Conservation (phyloP, 2,888 invertebrate species). For the Callosobruchus maculatus region DNA sequence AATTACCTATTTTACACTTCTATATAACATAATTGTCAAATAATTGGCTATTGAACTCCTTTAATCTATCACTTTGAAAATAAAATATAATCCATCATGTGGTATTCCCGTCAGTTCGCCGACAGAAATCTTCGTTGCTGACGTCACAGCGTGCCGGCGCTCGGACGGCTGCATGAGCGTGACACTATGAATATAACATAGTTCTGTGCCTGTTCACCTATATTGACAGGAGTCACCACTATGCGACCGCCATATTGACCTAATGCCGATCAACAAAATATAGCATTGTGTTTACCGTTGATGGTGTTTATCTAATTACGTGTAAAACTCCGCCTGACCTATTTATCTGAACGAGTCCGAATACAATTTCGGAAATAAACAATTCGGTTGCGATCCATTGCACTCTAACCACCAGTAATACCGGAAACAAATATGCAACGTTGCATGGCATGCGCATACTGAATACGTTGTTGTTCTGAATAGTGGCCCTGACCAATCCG, state of each 20-base stretch:
- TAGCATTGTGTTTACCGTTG: not conserved
- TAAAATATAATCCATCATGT: too few species aligned
- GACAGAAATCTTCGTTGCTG: too few species aligned
- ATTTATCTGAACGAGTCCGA: not conserved
- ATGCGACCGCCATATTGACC: not conserved
- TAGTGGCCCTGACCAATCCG: not conserved
- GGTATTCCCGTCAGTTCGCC: too few species aligned
- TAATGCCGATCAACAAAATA: not conserved
- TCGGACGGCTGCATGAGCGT: too few species aligned
- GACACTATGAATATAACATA: too few species aligned
- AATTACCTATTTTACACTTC: too few species aligned
- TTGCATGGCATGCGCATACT: not conserved
- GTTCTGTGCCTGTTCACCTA: too few species aligned
- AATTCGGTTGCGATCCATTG: not conserved
- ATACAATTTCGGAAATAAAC: not conserved
- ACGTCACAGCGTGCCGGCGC: too few species aligned
- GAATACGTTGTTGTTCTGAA: not conserved
- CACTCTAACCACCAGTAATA: not conserved
- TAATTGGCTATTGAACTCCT: too few species aligned
- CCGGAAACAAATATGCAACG: not conserved
- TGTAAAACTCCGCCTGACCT: not conserved
- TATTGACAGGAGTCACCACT: too few species aligned
- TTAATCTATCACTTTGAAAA: too few species aligned
- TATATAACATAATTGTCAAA: too few species aligned
- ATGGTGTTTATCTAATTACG: not conserved